A percentile compares a stretch with the other conserved stretches of the same genome.
These are phyloP conservation scores for Bombus polaris DNA, from an alignment of 1,140 invertebrate species.

Conservation along the genomic window DNA sequence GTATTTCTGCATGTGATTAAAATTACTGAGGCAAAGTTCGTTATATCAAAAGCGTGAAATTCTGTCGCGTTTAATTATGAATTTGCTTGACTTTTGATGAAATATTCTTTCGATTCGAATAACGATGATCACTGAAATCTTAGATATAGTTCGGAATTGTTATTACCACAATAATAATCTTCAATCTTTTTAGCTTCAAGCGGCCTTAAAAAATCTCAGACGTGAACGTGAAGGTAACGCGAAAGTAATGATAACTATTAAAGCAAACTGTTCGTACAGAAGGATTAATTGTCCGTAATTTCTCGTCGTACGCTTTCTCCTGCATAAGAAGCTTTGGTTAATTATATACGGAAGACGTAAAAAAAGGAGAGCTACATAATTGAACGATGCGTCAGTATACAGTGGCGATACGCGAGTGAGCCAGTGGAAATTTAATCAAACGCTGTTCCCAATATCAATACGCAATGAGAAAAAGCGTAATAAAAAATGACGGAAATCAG, in stretches of 20 bases:
- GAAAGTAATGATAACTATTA: neutral
- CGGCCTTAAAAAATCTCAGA: no score
- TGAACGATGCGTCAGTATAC: neutral
- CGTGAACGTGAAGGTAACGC: neutral
- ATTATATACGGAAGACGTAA: neutral
- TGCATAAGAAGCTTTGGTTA: neutral
- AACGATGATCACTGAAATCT: neutral
- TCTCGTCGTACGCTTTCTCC: neutral
- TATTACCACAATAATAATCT: no score
- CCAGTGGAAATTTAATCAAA: conserved; percentile 40
- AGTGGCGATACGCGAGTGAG: neutral
- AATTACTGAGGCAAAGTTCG: neutral
- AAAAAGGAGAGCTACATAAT: neutral
- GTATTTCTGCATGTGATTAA: neutral
- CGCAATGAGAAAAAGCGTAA: neutral
- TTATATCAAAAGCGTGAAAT: neutral
- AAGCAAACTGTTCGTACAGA: neutral
- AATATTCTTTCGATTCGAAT: neutral
- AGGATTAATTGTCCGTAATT: neutral
- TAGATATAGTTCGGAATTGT: no score
- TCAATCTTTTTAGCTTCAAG: no score
- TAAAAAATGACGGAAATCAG: neutral
- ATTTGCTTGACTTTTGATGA: neutral
- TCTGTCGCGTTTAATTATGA: no score
- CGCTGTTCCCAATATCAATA: conserved; percentile 13